These are phyloP conservation scores for Herminia tarsipennalis DNA, from an alignment of 2,888 invertebrate genomes.

Conservation along the genomic window DNA sequence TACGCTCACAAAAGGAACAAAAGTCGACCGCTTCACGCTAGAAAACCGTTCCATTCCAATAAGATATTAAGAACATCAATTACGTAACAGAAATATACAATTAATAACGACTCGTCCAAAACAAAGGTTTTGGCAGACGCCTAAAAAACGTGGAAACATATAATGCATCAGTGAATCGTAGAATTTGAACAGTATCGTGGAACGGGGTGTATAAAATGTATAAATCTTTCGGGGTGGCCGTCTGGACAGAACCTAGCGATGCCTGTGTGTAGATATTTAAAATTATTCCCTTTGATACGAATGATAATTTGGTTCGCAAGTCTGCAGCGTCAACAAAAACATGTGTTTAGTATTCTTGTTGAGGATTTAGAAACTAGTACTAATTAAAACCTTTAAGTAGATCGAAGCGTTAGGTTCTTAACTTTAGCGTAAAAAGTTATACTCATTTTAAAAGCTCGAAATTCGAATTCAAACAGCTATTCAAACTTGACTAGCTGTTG, in stretches of 20 bases:
- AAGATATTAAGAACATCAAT: slow-evolving; percentile 44
- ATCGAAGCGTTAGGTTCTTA: too few species aligned
- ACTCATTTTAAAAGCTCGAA: too few species aligned
- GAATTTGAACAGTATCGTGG: slow-evolving; percentile 71
- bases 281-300: slow-evolving; percentile 85
- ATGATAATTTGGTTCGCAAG: slow-evolving; percentile 81
- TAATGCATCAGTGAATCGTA: slow-evolving; percentile 76
- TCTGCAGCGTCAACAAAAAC: slow-evolving; percentile 68
- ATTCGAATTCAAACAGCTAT: too few species aligned
- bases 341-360: slow-evolving; percentile 7
- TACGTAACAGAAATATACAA: slow-evolving; percentile 54
- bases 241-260: slow-evolving; percentile 71
- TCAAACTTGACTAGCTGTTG: too few species aligned
- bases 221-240: slow-evolving; percentile 79
- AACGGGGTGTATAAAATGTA: slow-evolving; percentile 58
- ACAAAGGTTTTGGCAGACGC: slow-evolving; percentile 72
- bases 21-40: slow-evolving; percentile 28
- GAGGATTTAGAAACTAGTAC: not conserved
- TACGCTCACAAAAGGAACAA: slow-evolving; percentile 26
- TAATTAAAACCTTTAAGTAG: not conserved
- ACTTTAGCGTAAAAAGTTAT: too few species aligned
- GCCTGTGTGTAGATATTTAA: slow-evolving; percentile 81
- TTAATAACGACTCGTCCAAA: slow-evolving; percentile 65
- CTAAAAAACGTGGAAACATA: slow-evolving; percentile 72
- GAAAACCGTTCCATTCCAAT: slow-evolving; percentile 29